Conservation (phyloP, 1,140 invertebrate genomes). For the Zeugodacus cucurbitae region DNA sequence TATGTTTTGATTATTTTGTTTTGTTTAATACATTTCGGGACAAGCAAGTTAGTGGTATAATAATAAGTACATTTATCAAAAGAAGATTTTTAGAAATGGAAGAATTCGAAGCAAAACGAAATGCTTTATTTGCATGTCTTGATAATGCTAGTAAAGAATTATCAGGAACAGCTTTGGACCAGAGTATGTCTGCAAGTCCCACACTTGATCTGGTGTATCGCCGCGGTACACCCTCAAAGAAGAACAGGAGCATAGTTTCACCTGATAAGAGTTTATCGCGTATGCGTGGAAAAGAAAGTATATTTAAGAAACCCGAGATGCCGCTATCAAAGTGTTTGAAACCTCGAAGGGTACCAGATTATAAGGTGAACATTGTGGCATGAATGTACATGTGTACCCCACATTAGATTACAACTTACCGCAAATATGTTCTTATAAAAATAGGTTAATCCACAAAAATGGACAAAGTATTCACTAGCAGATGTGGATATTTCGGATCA, state of each 20-base stretch:
- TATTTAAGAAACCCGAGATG: slow-evolving; percentile 78
- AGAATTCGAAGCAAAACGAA: slow-evolving; percentile 68
- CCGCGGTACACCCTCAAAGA: slow-evolving; percentile 45
- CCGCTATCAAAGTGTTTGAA: slow-evolving; percentile 70
- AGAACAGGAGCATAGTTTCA: background rate
- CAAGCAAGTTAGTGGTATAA: background rate
- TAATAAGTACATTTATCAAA: background rate
- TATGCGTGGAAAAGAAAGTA: slow-evolving; percentile 78
- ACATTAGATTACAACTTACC: background rate
- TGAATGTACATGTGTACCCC: background rate
- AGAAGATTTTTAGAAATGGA: slow-evolving; percentile 51
- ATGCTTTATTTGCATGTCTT: slow-evolving; percentile 69
- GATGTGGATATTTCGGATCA: slow-evolving; percentile 82
- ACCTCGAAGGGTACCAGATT: slow-evolving; percentile 72
- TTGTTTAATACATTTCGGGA: background rate
- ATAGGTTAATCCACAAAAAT: slow-evolving; percentile 78
- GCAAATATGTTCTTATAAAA: background rate
- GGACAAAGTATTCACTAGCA: slow-evolving; percentile 78
- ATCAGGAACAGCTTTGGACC: slow-evolving; percentile 66
- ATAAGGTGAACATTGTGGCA: slow-evolving; percentile 63
- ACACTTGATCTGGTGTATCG: slow-evolving; percentile 49
- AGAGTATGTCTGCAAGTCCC: slow-evolving; percentile 60
- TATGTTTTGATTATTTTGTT: background rate
- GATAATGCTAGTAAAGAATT: slow-evolving; percentile 69
- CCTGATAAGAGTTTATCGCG: slow-evolving; percentile 66